Percentiles rank a stretch among this genome's conserved stretches.
Evolutionary conservation across 2,888 invertebrate genomes (phyloP).

Genomic region (Tetranychus truncatus): DNA sequence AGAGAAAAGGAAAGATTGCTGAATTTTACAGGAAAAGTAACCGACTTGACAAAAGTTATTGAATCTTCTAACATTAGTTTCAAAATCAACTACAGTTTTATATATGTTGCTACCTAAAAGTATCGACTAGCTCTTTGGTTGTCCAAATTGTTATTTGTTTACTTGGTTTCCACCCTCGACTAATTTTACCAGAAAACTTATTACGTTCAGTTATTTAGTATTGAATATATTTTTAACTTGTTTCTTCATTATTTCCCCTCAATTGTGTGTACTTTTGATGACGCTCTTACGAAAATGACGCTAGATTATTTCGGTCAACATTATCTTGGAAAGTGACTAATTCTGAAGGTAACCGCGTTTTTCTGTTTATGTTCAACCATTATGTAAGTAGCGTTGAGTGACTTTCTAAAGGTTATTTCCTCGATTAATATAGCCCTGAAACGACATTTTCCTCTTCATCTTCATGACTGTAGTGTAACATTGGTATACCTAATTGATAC

Average conservation of each 20-base stretch:
- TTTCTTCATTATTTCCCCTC: too few relatives aligned
- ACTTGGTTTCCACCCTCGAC: too few relatives aligned
- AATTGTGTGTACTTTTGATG: not conserved
- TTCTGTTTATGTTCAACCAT: not conserved
- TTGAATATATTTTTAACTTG: too few relatives aligned
- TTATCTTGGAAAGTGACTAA: not conserved
- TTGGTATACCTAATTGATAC: not conserved
- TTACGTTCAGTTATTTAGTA: too few relatives aligned
- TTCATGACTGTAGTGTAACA: too few relatives aligned
- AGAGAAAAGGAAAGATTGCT: slow-evolving; percentile 8
- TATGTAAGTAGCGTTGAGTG: too few relatives aligned
- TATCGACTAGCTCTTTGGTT: too few relatives aligned
- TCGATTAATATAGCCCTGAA: too few relatives aligned
- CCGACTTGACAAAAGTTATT: not conserved
- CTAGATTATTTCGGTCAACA: not conserved
- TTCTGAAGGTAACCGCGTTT: not conserved
- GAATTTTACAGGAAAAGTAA: slow-evolving; percentile 3
- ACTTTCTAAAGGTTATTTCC: too few relatives aligned
- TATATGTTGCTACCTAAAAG: not conserved
- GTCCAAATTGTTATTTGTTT: too few relatives aligned
- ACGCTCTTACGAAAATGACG: not conserved
- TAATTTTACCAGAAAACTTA: too few relatives aligned
- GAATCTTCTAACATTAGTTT: not conserved
- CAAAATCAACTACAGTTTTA: not conserved
- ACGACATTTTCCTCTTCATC: too few relatives aligned